Evolutionary conservation across 2,113 vertebrate genomes (phyloP).

Genomic region (Elaphurus davidianus): DNA sequence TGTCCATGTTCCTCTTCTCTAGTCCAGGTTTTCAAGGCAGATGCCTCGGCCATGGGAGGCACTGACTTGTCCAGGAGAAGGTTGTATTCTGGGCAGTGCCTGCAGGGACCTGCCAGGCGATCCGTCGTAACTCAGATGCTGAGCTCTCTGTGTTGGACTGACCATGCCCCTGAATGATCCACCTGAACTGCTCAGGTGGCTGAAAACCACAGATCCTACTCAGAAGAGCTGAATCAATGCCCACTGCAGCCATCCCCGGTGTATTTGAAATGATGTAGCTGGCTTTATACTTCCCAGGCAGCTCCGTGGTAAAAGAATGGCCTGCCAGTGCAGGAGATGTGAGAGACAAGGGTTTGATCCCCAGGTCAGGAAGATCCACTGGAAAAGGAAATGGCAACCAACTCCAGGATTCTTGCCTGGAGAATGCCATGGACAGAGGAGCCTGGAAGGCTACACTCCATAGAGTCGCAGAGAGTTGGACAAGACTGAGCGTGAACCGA

Average conservation of each 20-base stretch:
- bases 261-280: background rate
- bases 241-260: background rate
- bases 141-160: background rate
- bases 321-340: background rate
- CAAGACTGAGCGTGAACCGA: fast-evolving
- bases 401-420: background rate
- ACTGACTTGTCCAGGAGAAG: background rate
- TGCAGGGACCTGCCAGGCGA: background rate
- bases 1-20: background rate
- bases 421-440: background rate
- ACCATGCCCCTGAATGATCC: background rate
- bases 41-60: background rate
- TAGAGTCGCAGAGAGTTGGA: background rate
- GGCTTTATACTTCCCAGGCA: background rate
- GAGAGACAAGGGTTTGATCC: background rate
- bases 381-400: background rate
- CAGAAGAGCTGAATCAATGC: background rate
- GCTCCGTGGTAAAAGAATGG: background rate
- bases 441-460: background rate
- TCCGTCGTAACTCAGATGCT: background rate
- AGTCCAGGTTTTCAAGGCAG: background rate
- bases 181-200: background rate
- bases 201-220: background rate
- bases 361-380: background rate
- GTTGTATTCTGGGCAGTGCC: background rate